A percentile compares a stretch with the other conserved stretches of the same genome.
phyloP scores from a whole-genome alignment of 2,888 invertebrate genomes.

The Ectemnius continuus region DNA sequence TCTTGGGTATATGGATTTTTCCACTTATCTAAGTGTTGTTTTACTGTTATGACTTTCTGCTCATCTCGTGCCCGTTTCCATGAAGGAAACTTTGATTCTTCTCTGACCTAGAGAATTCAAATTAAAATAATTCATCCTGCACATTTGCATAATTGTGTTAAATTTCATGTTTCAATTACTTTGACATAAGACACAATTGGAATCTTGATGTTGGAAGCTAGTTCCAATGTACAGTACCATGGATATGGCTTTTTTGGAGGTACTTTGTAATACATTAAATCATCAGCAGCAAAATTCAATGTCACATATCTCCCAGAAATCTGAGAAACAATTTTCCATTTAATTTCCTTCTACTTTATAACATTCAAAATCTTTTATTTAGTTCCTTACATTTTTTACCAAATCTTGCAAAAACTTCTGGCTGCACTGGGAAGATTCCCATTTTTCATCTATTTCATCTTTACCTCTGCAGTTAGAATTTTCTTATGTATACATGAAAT shows the following conservation, averaged over 20 bases:
- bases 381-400: too few species aligned
- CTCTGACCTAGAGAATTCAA: conserved; percentile 31
- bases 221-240: conserved; percentile 49
- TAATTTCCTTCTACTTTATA: too few species aligned
- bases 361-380: too few species aligned
- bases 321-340: too few species aligned
- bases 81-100: conserved; percentile 18
- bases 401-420: too few species aligned
- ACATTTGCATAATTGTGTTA: neutral
- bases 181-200: conserved; percentile 55
- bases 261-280: conserved; percentile 49
- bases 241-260: conserved; percentile 21
- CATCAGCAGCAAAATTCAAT: conserved; percentile 48
- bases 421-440: too few species aligned
- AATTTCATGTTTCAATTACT: conserved; percentile 40
- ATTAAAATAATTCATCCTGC: conserved; percentile 1
- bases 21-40: conserved; percentile 26
- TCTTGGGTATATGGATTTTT: conserved; percentile 27
- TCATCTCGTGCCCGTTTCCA: conserved; percentile 29
- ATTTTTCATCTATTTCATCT: conserved; percentile 32
- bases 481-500: conserved; percentile 9
- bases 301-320: conserved; percentile 42
- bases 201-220: conserved; percentile 46
- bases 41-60: neutral
- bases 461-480: conserved; percentile 52